phyloP scores from a whole-genome alignment of 1,140 invertebrate species.

The Cyphomyrmex costatus region DNA sequence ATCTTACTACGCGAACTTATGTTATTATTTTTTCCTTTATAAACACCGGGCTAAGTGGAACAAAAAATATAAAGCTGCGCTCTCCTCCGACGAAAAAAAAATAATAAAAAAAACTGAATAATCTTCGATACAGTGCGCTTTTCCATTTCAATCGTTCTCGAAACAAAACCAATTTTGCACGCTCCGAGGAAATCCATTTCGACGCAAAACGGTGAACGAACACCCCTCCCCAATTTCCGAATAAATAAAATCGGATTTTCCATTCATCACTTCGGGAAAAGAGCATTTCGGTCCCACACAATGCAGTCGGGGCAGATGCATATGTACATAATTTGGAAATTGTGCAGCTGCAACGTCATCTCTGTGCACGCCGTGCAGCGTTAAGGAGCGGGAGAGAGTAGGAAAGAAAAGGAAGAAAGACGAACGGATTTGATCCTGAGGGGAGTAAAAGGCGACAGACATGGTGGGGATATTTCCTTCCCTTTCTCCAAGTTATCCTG shows the following conservation, averaged over 20 bases:
- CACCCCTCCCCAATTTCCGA: slow-evolving; percentile 35
- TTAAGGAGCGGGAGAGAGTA: slow-evolving; percentile 19
- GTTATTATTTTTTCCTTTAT: slow-evolving; percentile 1
- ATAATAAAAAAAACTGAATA: slow-evolving; percentile 13
- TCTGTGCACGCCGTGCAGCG: not conserved
- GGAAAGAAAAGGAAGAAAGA: not conserved
- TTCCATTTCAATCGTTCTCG: slow-evolving; percentile 48
- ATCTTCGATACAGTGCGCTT: slow-evolving; percentile 20
- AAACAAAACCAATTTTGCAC: slow-evolving; percentile 50
- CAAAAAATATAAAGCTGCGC: not conserved
- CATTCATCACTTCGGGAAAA: slow-evolving; percentile 22
- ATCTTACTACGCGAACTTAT: not conserved
- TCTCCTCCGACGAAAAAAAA: not conserved
- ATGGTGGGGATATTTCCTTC: slow-evolving; percentile 39
- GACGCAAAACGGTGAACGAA: slow-evolving; percentile 18
- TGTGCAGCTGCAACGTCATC: slow-evolving; percentile 33
- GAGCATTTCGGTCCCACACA: not conserved
- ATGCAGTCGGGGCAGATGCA: slow-evolving; percentile 45
- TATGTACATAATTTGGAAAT: slow-evolving; percentile 61
- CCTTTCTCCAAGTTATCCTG: slow-evolving; percentile 13
- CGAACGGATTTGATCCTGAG: slow-evolving; percentile 9
- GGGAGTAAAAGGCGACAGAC: slow-evolving; percentile 1
- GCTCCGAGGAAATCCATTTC: slow-evolving; percentile 38
- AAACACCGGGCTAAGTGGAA: not conserved
- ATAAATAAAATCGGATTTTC: slow-evolving; percentile 57